phyloP scores from a whole-genome alignment of 2,113 vertebrate species.

The Arvicanthis niloticus region DNA sequence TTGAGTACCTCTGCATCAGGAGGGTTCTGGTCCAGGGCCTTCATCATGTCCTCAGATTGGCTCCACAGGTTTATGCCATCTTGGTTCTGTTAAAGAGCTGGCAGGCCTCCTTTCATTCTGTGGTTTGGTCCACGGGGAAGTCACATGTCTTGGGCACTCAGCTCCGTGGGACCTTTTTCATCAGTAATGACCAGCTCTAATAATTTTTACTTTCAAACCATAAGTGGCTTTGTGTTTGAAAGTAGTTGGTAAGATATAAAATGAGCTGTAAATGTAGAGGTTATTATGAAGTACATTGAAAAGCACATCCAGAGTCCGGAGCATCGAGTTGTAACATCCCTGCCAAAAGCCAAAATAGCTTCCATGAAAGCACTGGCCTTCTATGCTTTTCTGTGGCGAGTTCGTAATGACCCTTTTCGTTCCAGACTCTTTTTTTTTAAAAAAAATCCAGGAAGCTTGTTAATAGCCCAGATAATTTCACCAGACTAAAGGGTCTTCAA shows the following conservation, averaged over 20 bases:
- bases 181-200: neutral
- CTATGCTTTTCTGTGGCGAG: neutral
- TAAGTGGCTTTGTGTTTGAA: slow-evolving; percentile 6
- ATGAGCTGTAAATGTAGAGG: neutral
- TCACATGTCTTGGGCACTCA: neutral
- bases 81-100: neutral
- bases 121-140: neutral
- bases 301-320: neutral
- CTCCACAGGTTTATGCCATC: neutral
- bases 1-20: neutral
- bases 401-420: neutral
- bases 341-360: neutral
- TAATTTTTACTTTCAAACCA: neutral
- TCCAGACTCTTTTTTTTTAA: neutral
- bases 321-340: neutral
- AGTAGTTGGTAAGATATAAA: slow-evolving; percentile 20
- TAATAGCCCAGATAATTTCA: neutral
- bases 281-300: neutral
- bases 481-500: neutral
- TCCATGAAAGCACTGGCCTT: neutral
- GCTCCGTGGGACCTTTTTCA: neutral
- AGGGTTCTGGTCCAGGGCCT: neutral
- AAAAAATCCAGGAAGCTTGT: neutral
- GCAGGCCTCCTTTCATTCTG: neutral
- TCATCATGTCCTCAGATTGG: neutral